Percentiles rank a stretch among this genome's conserved stretches.
Evolutionary conservation across 2,797 vertebrate genomes (phyloP).

Genomic region (Oreochromis grahami): DNA sequence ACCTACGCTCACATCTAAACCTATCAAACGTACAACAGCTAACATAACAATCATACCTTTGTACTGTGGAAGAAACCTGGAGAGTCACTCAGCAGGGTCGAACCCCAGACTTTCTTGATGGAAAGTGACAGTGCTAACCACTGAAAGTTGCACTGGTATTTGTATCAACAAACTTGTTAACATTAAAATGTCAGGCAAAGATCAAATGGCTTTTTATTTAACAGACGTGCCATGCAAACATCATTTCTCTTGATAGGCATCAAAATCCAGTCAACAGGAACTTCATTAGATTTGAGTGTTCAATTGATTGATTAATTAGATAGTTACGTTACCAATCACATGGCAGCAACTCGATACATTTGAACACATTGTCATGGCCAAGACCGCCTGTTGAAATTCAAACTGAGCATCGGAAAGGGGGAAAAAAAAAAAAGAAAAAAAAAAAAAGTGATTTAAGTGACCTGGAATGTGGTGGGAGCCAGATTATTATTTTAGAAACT

Average conservation of each 20-base stretch:
- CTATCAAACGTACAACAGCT: not conserved
- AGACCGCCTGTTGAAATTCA: too few relatives aligned
- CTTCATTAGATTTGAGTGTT: not conserved
- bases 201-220: not conserved
- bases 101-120: not conserved
- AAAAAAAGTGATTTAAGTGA: not conserved
- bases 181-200: not conserved
- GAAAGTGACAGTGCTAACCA: not conserved
- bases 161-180: not conserved
- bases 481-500: not conserved
- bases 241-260: not conserved
- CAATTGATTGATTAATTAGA: not conserved
- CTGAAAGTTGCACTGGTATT: not conserved
- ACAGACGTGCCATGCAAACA: not conserved
- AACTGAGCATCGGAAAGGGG: too few relatives aligned
- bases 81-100: not conserved
- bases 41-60: not conserved
- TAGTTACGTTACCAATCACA: not conserved
- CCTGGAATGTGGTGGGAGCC: not conserved
- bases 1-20: not conserved
- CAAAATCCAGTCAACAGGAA: not conserved
- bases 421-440: fast-evolving
- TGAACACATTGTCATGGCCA: too few relatives aligned
- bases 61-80: not conserved
- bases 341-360: not conserved